These are phyloP conservation scores for Oenanthe oenanthe DNA, from an alignment of 2,113 vertebrate genomes.

Conservation along the genomic window DNA sequence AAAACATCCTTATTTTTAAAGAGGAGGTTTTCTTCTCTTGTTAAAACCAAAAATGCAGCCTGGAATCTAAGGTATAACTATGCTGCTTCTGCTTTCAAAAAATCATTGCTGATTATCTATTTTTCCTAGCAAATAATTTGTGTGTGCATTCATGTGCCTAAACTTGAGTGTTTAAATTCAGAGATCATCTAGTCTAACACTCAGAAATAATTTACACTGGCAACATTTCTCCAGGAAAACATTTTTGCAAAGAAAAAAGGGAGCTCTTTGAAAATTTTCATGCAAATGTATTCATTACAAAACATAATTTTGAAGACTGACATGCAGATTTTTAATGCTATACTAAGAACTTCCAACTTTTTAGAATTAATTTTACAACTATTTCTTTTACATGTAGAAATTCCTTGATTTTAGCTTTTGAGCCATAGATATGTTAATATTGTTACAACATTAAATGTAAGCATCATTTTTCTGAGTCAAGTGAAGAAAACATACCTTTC, in stretches of 20 bases:
- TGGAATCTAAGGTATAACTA: background rate
- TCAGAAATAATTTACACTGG: background rate
- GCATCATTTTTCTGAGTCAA: background rate
- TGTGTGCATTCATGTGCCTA: background rate
- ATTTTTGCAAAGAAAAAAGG: background rate
- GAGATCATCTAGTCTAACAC: background rate
- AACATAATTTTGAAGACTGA: background rate
- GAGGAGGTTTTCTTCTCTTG: background rate
- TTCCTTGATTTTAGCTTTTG: background rate
- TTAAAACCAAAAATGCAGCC: background rate
- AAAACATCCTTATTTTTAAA: background rate
- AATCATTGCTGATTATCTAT: fast-evolving
- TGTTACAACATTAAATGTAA: background rate
- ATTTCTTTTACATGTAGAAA: background rate
- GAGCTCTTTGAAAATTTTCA: background rate
- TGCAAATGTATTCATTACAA: background rate
- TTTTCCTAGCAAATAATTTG: background rate
- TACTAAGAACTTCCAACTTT: background rate
- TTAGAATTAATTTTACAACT: background rate
- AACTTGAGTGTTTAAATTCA: background rate
- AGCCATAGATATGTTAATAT: background rate
- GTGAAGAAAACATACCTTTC: background rate
- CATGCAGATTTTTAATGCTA: background rate
- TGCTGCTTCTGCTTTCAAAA: background rate
- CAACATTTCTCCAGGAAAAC: background rate